Evolutionary conservation across 2,797 vertebrate genomes (phyloP), one percentile per base, ranked within the genome.

Genomic region (Pogoniulus pusillus): DNA sequence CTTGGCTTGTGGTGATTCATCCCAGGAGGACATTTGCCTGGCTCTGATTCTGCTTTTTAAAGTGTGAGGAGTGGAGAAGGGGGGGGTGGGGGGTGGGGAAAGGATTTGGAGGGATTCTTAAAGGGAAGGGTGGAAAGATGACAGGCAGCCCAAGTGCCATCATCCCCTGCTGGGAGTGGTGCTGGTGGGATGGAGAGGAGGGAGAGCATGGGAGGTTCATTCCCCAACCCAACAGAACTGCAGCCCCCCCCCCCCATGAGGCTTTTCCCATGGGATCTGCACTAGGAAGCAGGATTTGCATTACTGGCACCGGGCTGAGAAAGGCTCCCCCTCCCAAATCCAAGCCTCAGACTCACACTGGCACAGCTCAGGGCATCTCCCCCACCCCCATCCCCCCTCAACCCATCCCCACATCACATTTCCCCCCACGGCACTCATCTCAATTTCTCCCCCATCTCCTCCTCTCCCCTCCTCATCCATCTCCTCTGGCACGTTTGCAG

Each of bases 1-100:
- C 85, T 89, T 22, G 3, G 64, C 53, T 19, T 19, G 39, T 0
- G 2, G 64, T 91, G 94, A 96, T 95, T 94, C 93, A 94, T 91
- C 90, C 90, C 45, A 0, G 58, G 74, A 93, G 68, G 83, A 87
- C 88, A 41, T 0, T 0, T 24, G 90, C 71, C 93, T 75, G 87
- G 91, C 80, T 81, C 66, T 30, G 73, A 66, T 29, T 87, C 71
- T 74, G 70, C 64, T 89, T 73, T 81, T 59, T 9, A 75, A 94
- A 82, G 27, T 3, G 15, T 27, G 27, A 26, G 15, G 26, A 17
- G 16, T 15, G 27, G 26, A 8, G 13, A 60, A 76, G 55, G 22
- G 45, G 47, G 47, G 19, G 17, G 17, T 6, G 19, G 45, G 45
- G 45, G 43, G 7, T 43, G 43, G 43, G 45, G 26, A 26, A 73